phyloP scores from a whole-genome alignment of 1,140 invertebrate species.

The Onthophagus taurus region DNA sequence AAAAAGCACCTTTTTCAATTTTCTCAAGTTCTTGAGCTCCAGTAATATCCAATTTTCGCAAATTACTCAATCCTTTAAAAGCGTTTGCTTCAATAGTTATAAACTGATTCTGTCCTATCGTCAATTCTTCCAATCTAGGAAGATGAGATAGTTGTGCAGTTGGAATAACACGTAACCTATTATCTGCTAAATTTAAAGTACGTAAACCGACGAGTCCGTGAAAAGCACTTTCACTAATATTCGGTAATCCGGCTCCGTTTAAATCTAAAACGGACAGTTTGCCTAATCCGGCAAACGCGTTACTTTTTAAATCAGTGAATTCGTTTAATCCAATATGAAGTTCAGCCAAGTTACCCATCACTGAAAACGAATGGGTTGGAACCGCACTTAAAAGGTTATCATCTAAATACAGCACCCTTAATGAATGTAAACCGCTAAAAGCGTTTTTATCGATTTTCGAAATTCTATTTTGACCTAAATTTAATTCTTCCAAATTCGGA shows the following conservation, averaged over 20 bases:
- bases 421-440: slow-evolving; percentile 63
- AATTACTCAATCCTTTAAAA: slow-evolving; percentile 65
- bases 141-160: slow-evolving; percentile 63
- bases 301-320: slow-evolving; percentile 61
- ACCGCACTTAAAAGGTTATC: slow-evolving; percentile 73
- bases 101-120: slow-evolving; percentile 75
- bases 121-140: slow-evolving; percentile 64
- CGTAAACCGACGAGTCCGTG: slow-evolving; percentile 62
- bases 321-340: slow-evolving; percentile 75
- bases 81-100: slow-evolving; percentile 54
- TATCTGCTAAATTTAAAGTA: slow-evolving; percentile 67
- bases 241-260: slow-evolving; percentile 64
- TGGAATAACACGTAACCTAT: slow-evolving; percentile 62
- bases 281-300: slow-evolving; percentile 64
- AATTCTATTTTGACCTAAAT: slow-evolving; percentile 80
- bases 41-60: slow-evolving; percentile 65
- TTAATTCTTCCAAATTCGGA: slow-evolving; percentile 69
- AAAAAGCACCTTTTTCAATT: slow-evolving; percentile 65
- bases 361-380: slow-evolving; percentile 60
- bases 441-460: slow-evolving; percentile 66
- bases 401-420: slow-evolving; percentile 72
- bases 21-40: slow-evolving; percentile 60
- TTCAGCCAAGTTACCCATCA: slow-evolving; percentile 66
- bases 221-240: slow-evolving; percentile 66
- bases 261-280: slow-evolving; percentile 67